Percentiles rank a stretch among this genome's conserved stretches.
Conservation (phyloP, 2,113 vertebrate species). For the Zapornia atra region DNA sequence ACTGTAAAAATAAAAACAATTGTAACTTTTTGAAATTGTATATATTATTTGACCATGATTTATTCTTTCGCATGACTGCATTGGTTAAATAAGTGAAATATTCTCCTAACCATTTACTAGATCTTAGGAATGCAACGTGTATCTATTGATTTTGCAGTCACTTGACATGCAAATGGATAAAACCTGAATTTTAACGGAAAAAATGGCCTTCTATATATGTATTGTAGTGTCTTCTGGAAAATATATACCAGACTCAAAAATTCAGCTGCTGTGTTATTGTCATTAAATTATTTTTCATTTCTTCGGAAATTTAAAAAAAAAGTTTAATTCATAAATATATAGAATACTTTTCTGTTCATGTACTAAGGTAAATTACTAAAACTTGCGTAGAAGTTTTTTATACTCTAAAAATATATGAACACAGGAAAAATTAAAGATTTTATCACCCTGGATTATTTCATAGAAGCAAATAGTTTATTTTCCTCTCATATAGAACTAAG, state of each 20-base stretch:
- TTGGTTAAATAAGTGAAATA: neutral
- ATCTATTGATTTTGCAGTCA: neutral
- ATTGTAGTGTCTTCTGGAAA: neutral
- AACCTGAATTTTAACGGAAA: neutral
- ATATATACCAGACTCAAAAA: neutral
- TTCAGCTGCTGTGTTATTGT: neutral
- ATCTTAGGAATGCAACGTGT: neutral
- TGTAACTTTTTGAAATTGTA: neutral
- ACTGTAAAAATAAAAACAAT: neutral
- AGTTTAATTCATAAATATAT: neutral
- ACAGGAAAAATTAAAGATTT: neutral
- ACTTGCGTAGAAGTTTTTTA: neutral
- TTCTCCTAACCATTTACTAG: neutral
- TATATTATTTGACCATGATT: neutral
- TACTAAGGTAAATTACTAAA: neutral
- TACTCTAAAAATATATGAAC: neutral
- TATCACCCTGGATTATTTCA: neutral
- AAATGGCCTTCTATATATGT: accelerated
- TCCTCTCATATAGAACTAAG: neutral
- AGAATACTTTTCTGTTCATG: neutral
- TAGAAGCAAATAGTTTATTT: neutral
- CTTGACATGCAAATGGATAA: neutral
- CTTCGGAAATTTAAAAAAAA: neutral
- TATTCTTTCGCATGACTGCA: neutral
- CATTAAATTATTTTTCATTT: neutral